Percentiles rank a stretch among this genome's conserved stretches.
Conservation (phyloP, 2,888 invertebrate species). For the Dryobota labecula region DNA sequence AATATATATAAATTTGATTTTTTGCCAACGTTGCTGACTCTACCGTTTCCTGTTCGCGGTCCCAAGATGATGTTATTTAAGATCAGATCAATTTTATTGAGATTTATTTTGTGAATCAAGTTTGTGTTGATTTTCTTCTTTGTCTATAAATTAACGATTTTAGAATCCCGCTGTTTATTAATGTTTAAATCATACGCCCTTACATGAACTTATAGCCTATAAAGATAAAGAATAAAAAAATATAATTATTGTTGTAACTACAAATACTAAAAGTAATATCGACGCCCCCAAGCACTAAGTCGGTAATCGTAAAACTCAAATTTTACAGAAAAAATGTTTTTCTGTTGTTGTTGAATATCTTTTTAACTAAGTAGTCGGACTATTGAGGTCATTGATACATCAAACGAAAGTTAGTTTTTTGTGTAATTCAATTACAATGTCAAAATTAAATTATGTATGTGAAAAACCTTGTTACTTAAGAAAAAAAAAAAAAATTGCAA, state of each 20-base stretch:
- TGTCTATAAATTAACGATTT: constrained; percentile 82
- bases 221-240: not conserved
- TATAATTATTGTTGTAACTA: not conserved
- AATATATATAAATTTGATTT: not conserved
- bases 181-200: constrained; percentile 67
- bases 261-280: not conserved
- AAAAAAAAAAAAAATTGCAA: no score
- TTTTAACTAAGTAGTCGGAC: no score
- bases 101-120: constrained; percentile 87
- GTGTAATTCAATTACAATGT: no score
- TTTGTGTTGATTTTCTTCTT: constrained; percentile 80
- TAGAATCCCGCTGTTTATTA: constrained; percentile 74
- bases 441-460: no score
- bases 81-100: constrained; percentile 88
- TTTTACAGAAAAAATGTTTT: no score
- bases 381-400: no score
- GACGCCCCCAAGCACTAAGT: no score
- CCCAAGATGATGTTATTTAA: constrained; percentile 87
- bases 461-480: no score
- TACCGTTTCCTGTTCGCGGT: constrained; percentile 74
- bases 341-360: no score
- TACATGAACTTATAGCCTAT: not conserved
- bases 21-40: constrained; percentile 70
- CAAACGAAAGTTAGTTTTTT: no score
- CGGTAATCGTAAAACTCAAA: no score